Evolutionary conservation across 2,888 invertebrate species (phyloP).

Genomic region (Cylloceria caligata): DNA sequence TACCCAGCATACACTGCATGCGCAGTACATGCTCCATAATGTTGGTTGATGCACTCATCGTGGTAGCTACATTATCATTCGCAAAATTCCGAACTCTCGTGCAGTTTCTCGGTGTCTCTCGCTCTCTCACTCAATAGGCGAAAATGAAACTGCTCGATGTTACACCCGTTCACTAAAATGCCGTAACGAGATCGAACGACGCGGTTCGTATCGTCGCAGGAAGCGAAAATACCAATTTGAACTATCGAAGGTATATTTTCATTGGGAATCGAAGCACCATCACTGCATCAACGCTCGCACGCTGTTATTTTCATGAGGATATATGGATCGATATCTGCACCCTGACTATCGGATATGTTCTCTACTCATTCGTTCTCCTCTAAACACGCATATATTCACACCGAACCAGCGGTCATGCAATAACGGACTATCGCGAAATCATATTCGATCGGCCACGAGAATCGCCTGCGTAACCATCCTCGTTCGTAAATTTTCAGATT

Average conservation of each 20-base stretch:
- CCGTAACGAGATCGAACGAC: conserved; percentile 46
- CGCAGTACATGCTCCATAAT: conserved; percentile 4
- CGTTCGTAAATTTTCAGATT: conserved; percentile 76
- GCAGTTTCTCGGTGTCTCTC: conserved; percentile 28
- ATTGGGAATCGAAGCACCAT: conserved; percentile 40
- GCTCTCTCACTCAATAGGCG: conserved; percentile 23
- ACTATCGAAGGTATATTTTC: conserved; percentile 46
- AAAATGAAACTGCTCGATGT: conserved; percentile 35
- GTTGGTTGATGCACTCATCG: neutral
- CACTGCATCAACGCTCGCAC: conserved; percentile 8
- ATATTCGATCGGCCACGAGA: conserved; percentile 73
- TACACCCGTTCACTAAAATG: conserved; percentile 34
- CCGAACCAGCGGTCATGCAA: conserved; percentile 6
- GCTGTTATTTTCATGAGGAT: conserved; percentile 11
- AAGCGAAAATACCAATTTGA: conserved; percentile 42
- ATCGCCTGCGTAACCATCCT: conserved; percentile 16
- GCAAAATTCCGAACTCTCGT: conserved; percentile 42
- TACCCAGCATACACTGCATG: neutral
- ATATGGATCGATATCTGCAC: conserved; percentile 2
- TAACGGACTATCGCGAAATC: conserved; percentile 71
- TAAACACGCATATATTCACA: conserved; percentile 18
- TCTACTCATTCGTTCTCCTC: conserved; percentile 23
- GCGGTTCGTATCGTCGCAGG: conserved; percentile 21
- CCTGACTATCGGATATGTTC: conserved; percentile 5
- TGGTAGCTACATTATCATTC: conserved; percentile 5